These are phyloP conservation scores for Strigops habroptila DNA, from an alignment of 2,113 vertebrate species.

Conservation along the genomic window DNA sequence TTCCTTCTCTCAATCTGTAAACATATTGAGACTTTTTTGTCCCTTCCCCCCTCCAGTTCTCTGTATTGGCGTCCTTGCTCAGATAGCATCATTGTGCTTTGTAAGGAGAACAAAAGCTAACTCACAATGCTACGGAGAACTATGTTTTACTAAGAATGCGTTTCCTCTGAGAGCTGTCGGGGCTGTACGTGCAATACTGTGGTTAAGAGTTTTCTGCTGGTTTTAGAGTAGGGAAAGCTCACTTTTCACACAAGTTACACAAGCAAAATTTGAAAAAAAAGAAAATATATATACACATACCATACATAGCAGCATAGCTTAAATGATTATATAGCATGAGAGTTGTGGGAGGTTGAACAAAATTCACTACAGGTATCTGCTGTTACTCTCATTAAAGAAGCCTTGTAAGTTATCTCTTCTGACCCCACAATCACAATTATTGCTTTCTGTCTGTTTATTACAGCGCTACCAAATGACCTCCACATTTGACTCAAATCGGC, in stretches of 20 bases:
- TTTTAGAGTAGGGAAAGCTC: background rate
- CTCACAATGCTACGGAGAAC: background rate
- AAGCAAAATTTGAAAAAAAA: background rate
- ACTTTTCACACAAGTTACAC: background rate
- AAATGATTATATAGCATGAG: background rate
- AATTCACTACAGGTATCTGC: background rate
- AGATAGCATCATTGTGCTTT: background rate
- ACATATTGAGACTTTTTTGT: background rate
- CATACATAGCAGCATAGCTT: background rate
- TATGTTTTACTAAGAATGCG: background rate
- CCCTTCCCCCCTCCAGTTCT: fast-evolving
- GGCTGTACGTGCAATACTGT: background rate
- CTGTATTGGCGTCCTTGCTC: background rate
- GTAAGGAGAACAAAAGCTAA: background rate
- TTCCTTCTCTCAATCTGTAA: background rate
- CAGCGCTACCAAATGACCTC: background rate
- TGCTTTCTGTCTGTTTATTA: background rate
- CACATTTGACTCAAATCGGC: background rate
- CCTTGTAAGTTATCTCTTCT: background rate
- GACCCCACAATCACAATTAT: background rate
- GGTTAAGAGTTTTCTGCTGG: background rate
- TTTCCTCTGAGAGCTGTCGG: background rate
- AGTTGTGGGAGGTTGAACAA: background rate
- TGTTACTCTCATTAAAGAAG: background rate
- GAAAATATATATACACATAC: background rate